Evolutionary conservation across 2,888 invertebrate species (phyloP).

Genomic region (Tridacna crocea): DNA sequence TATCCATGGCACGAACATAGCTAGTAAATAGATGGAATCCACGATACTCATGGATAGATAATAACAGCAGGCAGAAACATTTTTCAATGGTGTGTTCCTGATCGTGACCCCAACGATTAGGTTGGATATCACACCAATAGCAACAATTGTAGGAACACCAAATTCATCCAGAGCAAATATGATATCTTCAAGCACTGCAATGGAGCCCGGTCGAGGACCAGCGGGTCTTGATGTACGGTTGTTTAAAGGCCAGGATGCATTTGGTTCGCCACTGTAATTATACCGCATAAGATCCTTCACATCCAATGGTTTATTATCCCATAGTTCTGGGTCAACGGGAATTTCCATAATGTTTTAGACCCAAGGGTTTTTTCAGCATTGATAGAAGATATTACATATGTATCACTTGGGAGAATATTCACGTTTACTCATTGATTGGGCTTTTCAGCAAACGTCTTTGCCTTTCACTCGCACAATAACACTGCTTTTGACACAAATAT

Average conservation of each 20-base stretch:
- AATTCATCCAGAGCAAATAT: conserved; percentile 56
- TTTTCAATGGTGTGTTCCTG: conserved; percentile 61
- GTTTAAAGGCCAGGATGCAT: conserved; percentile 7
- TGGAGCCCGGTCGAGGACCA: neutral
- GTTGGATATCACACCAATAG: conserved; percentile 62
- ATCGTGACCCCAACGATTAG: conserved; percentile 48
- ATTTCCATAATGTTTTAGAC: conserved; percentile 11
- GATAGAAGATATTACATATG: neutral
- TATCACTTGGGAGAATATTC: conserved; percentile 4
- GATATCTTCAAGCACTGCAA: conserved; percentile 30
- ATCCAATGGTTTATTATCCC: neutral
- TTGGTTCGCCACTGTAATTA: neutral
- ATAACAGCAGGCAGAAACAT: conserved; percentile 59
- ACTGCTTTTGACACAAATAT: too few species aligned
- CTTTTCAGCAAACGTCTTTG: too few species aligned
- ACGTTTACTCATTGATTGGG: too few species aligned
- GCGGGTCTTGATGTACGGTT: neutral
- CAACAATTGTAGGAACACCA: conserved; percentile 56
- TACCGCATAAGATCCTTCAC: neutral
- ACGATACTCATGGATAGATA: conserved; percentile 62
- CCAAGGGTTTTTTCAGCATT: neutral
- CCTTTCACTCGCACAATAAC: too few species aligned
- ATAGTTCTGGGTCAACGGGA: neutral
- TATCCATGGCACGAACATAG: conserved; percentile 65
- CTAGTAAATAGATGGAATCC: conserved; percentile 60